Evolutionary conservation across 2,113 vertebrate genomes (phyloP), one percentile per base, ranked within the genome.

Genomic region (Erinaceus europaeus): DNA sequence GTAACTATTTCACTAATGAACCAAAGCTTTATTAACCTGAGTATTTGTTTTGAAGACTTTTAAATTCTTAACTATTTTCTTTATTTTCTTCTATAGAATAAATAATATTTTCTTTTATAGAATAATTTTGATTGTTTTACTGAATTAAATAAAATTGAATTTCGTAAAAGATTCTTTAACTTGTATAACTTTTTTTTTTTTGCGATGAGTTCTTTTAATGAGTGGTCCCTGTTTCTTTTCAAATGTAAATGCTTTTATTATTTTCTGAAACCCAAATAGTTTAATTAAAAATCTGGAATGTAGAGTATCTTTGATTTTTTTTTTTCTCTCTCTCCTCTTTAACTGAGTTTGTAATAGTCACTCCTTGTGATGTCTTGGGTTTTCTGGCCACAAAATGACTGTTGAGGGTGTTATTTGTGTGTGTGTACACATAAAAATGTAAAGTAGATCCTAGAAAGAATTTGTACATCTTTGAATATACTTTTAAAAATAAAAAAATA

Each of bases 151-250:
- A 61, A 77, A 86, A 25, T 80, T 52, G 27, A 55, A 42, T 36
- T 76, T 76, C 53, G 48, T 76, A 32, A 92, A 55, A 84, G 12
- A 85, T 76, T 86, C 34, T n/a, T n/a, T 80, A 76, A 82, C 32
- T 83, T 87, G 21, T 78, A 7, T 38, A 61, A 46, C 42, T 78
- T 61, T n/a, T 53, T 13, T 78, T 61, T n/a, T 53, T 13, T 86
- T 81, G 21, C 74, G 42, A 67, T 87, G 42, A 73, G 38, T 88
- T 84, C 44, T 13, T 79, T 90, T 84, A 62, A 79, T 79, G 32
- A 88, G 57, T 42, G 40, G 32, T 36, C 36, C 23, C 78, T 57
- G 18, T 65, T 82, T 68, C 32, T 90, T 93, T 84, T 84, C 40
- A 84, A 42, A 61, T 79, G 34, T 77, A 52, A 86, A 48, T 64